Base-by-base conservation (phyloP, 2,797 vertebrate species). In the Catostomus latipinnis region DNA sequence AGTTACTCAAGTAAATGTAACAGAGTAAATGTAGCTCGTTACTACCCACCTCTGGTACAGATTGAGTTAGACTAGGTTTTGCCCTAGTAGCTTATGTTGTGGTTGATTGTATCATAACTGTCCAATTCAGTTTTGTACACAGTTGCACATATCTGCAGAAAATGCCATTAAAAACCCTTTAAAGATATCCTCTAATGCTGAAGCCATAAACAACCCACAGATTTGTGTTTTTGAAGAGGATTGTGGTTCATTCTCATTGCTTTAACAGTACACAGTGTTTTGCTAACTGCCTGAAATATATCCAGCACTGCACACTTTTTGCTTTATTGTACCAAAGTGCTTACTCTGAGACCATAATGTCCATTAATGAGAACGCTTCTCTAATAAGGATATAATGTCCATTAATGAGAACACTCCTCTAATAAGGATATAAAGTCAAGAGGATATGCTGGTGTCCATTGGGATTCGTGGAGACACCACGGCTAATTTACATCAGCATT, bases 401-500 rank as follows among this genome's bases (percentile, higher is more conserved):
- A 43, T 56, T 67, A 34, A 34, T 34, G 34, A 34, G 34, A 34
- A 34, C 34, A 34, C 34, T 34, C 2, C 34, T 34, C 34, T 34
- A 34, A 71, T 76, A 80, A 71, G 53, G 45, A 76, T 62, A 56
- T 74, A 76, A 78, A 76, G 79, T 69, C 49, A 6, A 78, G 71
- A 74, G 58, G 67, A 80, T 80, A 69, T 72, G 58, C 67, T 86
- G 87, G 84, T 70, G 71, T 85, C 88, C 90, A 88, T 88, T 87
- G 88, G 88, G 88, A 78, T 76, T 13, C 6, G 77, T 67, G 78
- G 73, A 84, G 70, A 76, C 52, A 82, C 66, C 71, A 56, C 49
- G 71, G 68, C 87, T 90, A 81, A 89, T 91, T 90, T 87, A 89
- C 85, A 86, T 85, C 85, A 81, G 16, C 84, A 89, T 85, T 85